Base-by-base conservation (phyloP, 2,888 invertebrate species). In the Ophion slaviceki region DNA sequence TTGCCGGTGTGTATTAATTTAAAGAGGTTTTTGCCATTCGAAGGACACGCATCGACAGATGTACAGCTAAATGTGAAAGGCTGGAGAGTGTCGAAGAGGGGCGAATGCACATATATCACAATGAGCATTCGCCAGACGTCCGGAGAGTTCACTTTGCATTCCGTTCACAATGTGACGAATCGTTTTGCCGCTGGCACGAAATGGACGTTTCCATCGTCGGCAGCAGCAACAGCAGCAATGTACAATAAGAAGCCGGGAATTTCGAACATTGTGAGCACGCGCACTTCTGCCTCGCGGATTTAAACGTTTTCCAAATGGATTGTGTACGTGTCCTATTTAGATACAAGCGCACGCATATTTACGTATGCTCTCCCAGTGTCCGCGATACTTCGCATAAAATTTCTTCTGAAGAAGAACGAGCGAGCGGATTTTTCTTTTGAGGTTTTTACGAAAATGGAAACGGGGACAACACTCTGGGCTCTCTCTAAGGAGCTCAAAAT, bases 81-180 rank as follows among this genome's bases (percentile, higher is more conserved):
- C 47, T 47, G 53, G 57, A 82, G 47, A 75, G 45, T 75, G 45
- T 67, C 59, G 10, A 24, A 67, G 57, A 67, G 53, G 36, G 36
- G 32, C 53, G 66, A 14, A 77, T 28, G 45, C 14, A 57, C 36
- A 59, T 53, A 71, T 20, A 76, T 66, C 70, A 40, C 45, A 81
- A 74, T 64, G 80, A 75, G 85, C 74, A 62, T 82, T 79, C 74
- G 80, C 79, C 70, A 76, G 71, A 64, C 20, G 36, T 32, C 17
- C 74, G 45, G 70, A 75, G 66, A 79, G 66, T 68, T 76, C 53
- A 80, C 36, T 85, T 80, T 82, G 82, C 82, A 85, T 85, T 85
- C 85, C 79, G 79, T 80, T 80, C 71, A 62, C 82, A 80, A 79
- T 67, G 71, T 76, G 66, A 79, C 66, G 85, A 85, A 81, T 85